Base-by-base conservation (phyloP, 2,113 vertebrate genomes). In the Anarrhichthys ocellatus region DNA sequence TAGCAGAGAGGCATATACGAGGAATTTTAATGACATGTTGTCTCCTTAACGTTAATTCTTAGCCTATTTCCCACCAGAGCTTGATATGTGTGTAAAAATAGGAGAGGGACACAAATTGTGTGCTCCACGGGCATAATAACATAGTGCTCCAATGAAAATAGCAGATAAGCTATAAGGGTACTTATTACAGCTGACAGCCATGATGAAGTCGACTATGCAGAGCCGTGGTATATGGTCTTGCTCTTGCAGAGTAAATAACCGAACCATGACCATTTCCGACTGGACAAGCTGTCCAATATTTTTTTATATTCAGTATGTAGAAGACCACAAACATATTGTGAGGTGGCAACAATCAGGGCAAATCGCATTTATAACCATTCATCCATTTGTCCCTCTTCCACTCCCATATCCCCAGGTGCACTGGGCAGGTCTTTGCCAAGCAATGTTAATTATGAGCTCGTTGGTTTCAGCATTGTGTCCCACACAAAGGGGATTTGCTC, bases 101-200 rank as follows among this genome's bases (percentile, higher is more conserved):
- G 40, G 66, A 83, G 71, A 86, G 74, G 66, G 65, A 42, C 70
- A 78, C 69, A 73, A 66, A 76, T 58, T 65, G 69, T 87, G 86
- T 68, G 74, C 87, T 87, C 42, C 84, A 38, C 34, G 17, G 56
- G 56, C 56, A 76, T 93, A 95, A 94, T 94, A 82, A 94, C 85
- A 93, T 10, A 81, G 82, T 85, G 70, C 77, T 54, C 54, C 27
- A 81, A 83, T 83, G 90, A 83, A 92, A 83, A 86, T 63, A 92
- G 82, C 68, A 88, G 77, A 87, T 88, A 87, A 91, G 80, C 79
- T 59, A 58, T 79, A 58, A 92, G 62, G 76, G 73, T 92, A 75
- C 86, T 91, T 86, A 89, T 91, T 93, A 94, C 27, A 82, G 64
- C 80, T 87, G 79, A 83, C 68, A 80, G 73, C 71, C 75, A 56